phyloP scores from a whole-genome alignment of 2,113 vertebrate genomes.

The Pachypanchax playfairii region DNA sequence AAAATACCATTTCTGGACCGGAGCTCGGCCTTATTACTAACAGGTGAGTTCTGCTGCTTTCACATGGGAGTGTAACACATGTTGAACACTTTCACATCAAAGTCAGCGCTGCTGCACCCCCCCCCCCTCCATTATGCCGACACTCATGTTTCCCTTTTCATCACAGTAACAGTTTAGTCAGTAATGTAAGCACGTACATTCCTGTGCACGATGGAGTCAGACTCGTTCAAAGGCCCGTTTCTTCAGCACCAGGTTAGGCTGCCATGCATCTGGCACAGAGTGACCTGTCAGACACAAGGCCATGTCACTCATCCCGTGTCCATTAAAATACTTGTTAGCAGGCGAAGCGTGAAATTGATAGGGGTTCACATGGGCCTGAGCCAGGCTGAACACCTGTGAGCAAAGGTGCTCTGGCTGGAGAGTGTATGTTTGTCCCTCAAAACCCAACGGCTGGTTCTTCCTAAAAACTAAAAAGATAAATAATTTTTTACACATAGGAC shows the following conservation, averaged over 20 bases:
- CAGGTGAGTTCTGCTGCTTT: slow-evolving; percentile 79
- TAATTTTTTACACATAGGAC: too few species aligned
- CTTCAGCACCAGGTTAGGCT: slow-evolving; percentile 14
- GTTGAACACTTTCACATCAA: slow-evolving; percentile 64
- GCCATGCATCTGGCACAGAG: slow-evolving; percentile 35
- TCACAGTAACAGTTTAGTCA: slow-evolving; percentile 42
- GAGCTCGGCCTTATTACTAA: slow-evolving; percentile 79
- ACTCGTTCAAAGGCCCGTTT: slow-evolving; percentile 41
- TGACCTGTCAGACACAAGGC: slow-evolving; percentile 62
- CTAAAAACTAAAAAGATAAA: neutral
- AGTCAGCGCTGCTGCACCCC: slow-evolving; percentile 28
- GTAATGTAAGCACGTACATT: slow-evolving; percentile 58
- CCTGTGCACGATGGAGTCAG: slow-evolving; percentile 36
- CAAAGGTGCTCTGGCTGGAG: slow-evolving; percentile 23
- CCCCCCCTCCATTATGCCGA: slow-evolving; percentile 22
- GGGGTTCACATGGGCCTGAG: slow-evolving; percentile 50
- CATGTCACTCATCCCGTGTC: slow-evolving; percentile 64
- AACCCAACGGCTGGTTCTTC: slow-evolving; percentile 25
- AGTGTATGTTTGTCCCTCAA: slow-evolving; percentile 1
- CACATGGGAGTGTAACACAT: slow-evolving; percentile 59
- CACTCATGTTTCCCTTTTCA: slow-evolving; percentile 31
- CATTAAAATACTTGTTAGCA: slow-evolving; percentile 74
- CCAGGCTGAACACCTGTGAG: slow-evolving; percentile 75
- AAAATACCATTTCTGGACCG: slow-evolving; percentile 74
- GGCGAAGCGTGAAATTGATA: slow-evolving; percentile 66